These are phyloP conservation scores for Cheirogaleus medius DNA, from an alignment of 2,113 vertebrate species.

Conservation along the genomic window DNA sequence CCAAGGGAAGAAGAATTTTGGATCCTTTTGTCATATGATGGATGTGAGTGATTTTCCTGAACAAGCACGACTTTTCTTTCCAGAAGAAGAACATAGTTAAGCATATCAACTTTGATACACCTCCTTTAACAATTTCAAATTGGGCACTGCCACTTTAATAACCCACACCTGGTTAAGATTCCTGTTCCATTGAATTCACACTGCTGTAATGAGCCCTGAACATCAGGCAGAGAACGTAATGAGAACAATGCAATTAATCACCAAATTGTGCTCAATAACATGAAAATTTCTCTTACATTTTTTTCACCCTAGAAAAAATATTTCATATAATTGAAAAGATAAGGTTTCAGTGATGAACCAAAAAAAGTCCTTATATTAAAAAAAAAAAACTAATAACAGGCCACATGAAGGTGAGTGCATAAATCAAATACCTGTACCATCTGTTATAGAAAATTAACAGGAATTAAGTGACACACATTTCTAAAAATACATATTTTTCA, in stretches of 20 bases:
- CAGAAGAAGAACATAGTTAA: conserved; percentile 74
- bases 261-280: conserved; percentile 77
- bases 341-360: conserved; percentile 77
- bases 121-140: conserved; percentile 81
- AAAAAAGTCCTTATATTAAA: conserved; percentile 59
- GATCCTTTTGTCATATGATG: conserved; percentile 78
- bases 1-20: conserved; percentile 56
- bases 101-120: conserved; percentile 80
- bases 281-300: conserved; percentile 78
- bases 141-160: conserved; percentile 82
- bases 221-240: conserved; percentile 81
- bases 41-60: conserved; percentile 80
- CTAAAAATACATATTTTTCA: conserved; percentile 83
- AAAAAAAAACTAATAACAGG: conserved; percentile 80
- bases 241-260: conserved; percentile 85
- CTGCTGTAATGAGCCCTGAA: conserved; percentile 78
- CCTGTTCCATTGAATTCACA: conserved; percentile 79
- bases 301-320: conserved; percentile 83
- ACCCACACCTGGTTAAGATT: conserved; percentile 81
- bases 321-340: conserved; percentile 78
- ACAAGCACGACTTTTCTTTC: conserved; percentile 75
- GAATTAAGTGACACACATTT: conserved; percentile 82
- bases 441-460: conserved; percentile 84
- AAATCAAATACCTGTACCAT: conserved; percentile 85
- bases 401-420: conserved; percentile 83